Percentiles rank a stretch among this genome's conserved stretches.
Conservation (phyloP, 2,797 vertebrate genomes). For the Danio kyathit region DNA sequence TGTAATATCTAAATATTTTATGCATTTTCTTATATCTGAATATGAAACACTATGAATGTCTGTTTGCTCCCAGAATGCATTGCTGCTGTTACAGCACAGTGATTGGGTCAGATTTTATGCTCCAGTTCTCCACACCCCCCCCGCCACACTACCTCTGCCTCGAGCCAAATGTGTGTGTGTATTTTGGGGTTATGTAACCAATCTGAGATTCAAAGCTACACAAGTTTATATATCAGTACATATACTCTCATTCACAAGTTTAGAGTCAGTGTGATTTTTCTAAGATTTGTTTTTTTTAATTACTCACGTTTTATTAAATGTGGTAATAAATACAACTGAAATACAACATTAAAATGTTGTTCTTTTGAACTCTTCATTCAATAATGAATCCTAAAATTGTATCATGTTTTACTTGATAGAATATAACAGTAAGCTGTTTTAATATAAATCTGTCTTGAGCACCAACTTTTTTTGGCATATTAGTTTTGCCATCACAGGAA, state of each 20-base stretch:
- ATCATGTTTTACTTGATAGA: not conserved
- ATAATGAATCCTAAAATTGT: not conserved
- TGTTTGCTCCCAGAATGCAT: slow-evolving; percentile 46
- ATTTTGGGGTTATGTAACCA: slow-evolving; percentile 38
- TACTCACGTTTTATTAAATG: too few species aligned
- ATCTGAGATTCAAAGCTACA: slow-evolving; percentile 34
- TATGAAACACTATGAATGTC: not conserved
- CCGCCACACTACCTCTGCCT: slow-evolving; percentile 17
- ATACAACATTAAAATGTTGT: not conserved
- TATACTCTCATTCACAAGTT: not conserved
- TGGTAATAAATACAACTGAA: too few species aligned
- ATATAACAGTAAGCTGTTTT: not conserved
- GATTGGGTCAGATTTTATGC: slow-evolving; percentile 80
- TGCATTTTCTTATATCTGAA: slow-evolving; percentile 19
- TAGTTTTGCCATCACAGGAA: not conserved
- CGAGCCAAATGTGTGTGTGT: slow-evolving; percentile 43
- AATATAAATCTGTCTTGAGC: not conserved
- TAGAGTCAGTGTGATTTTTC: too few species aligned
- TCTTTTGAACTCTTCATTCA: not conserved
- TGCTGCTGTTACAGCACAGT: slow-evolving; percentile 54
- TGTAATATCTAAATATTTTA: not conserved
- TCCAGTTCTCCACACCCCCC: slow-evolving; percentile 71
- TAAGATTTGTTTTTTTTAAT: too few species aligned
- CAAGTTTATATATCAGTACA: slow-evolving; percentile 3
- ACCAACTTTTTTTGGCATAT: not conserved